Percentiles rank a stretch among this genome's conserved stretches.
Evolutionary conservation across 1,140 invertebrate species (phyloP).

Genomic region (roundworm (Caenorhabditis elegans)): DNA sequence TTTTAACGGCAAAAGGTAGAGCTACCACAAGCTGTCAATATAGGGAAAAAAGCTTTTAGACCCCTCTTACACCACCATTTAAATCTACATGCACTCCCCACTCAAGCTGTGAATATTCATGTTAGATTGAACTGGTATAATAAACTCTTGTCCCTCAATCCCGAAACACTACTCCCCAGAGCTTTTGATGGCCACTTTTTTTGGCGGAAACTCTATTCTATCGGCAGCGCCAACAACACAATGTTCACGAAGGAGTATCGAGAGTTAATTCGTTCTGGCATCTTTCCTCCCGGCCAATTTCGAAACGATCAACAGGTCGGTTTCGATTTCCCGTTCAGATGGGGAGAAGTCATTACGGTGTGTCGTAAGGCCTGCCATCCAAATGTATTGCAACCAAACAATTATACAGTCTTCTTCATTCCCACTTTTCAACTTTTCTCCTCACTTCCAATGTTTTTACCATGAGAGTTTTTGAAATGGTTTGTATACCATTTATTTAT

Average conservation of each 20-base stretch:
- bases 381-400: too few relatives aligned
- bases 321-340: conserved; percentile 9
- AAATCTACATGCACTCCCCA: too few relatives aligned
- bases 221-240: not conserved
- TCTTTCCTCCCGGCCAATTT: not conserved
- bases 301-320: too few relatives aligned
- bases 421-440: not conserved
- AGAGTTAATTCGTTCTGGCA: conserved; percentile 16
- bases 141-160: not conserved
- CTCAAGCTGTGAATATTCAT: not conserved
- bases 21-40: too few relatives aligned
- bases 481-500: too few relatives aligned
- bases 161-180: not conserved
- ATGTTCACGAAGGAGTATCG: too few relatives aligned
- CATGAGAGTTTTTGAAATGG: too few relatives aligned
- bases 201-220: not conserved
- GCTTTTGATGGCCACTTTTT: not conserved
- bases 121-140: conserved; percentile 19
- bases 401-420: not conserved
- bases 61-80: not conserved
- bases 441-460: too few relatives aligned
- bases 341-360: not conserved
- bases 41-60: not conserved
- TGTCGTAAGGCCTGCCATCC: not conserved
- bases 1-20: not conserved